phyloP scores from a whole-genome alignment of 2,113 vertebrate species.

The Xyliphius kryptos region DNA sequence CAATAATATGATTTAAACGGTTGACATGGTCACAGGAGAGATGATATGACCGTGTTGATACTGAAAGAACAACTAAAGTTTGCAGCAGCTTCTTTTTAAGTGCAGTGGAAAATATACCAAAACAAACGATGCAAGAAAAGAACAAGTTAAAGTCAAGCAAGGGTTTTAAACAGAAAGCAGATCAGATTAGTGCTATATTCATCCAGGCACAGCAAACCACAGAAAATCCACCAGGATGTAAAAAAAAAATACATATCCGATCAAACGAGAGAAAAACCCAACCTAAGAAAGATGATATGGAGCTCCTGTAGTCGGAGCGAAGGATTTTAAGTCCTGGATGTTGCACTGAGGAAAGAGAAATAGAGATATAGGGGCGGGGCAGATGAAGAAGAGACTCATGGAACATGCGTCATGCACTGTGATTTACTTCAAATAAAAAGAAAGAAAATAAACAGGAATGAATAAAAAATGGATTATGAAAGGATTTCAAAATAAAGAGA shows the following conservation, averaged over 20 bases:
- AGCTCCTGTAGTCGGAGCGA: constrained; percentile 88
- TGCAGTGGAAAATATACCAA: no score
- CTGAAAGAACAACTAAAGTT: no score
- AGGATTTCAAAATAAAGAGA: constrained; percentile 5
- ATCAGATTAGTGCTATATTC: constrained; percentile 58
- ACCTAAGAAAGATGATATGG: constrained; percentile 91
- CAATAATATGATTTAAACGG: no score
- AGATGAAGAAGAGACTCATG: constrained; percentile 56
- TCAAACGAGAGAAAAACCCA: constrained; percentile 54
- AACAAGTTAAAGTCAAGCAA: constrained; percentile 16
- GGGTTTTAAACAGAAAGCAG: constrained; percentile 32
- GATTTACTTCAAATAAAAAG: constrained; percentile 29
- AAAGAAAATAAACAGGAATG: constrained; percentile 33
- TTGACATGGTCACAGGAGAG: no score
- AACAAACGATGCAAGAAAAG: no score
- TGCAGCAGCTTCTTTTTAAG: no score
- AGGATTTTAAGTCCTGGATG: constrained; percentile 90
- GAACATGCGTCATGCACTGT: constrained; percentile 70
- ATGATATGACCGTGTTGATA: no score
- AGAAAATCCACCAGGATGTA: constrained; percentile 26
- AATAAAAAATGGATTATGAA: constrained; percentile 3
- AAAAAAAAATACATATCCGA: constrained; percentile 16
- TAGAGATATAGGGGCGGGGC: constrained; percentile 52
- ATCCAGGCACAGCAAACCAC: constrained; percentile 57
- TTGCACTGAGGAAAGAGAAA: constrained; percentile 79